phyloP scores from a whole-genome alignment of 2,888 invertebrate species.

The Drosophila niveifrons region DNA sequence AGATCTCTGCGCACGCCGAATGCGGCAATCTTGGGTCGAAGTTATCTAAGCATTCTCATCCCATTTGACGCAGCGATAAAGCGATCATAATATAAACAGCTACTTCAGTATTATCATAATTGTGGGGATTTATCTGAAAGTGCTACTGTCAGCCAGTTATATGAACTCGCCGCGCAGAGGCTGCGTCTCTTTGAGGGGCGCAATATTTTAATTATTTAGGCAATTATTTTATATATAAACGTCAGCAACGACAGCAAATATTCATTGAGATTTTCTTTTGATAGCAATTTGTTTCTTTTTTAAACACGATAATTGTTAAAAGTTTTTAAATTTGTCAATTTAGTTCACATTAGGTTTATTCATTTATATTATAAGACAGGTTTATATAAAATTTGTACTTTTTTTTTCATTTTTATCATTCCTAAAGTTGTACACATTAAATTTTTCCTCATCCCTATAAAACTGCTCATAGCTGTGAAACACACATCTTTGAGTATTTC shows the following conservation, averaged over 20 bases:
- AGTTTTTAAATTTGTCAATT: background rate
- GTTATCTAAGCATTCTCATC: slow-evolving; percentile 65
- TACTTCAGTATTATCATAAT: slow-evolving; percentile 37
- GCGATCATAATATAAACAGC: slow-evolving; percentile 55
- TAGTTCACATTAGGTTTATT: background rate
- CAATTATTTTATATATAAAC: background rate
- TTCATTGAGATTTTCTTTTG: background rate
- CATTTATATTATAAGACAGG: too few species aligned
- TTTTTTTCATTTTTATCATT: background rate
- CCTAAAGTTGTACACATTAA: background rate
- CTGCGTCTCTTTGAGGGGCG: slow-evolving; percentile 17
- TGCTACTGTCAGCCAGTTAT: slow-evolving; percentile 49
- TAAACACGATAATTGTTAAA: background rate
- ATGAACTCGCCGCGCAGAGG: slow-evolving; percentile 27
- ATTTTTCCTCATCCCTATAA: background rate
- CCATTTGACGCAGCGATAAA: slow-evolving; percentile 73
- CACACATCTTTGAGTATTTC: slow-evolving; percentile 37
- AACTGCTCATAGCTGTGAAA: slow-evolving; percentile 4
- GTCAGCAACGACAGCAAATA: background rate
- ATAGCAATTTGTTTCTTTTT: background rate
- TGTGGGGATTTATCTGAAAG: slow-evolving; percentile 52
- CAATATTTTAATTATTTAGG: background rate
- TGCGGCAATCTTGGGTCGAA: slow-evolving; percentile 61
- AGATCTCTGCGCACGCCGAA: slow-evolving; percentile 40
- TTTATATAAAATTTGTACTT: too few species aligned